Evolutionary conservation across 1,140 invertebrate genomes (phyloP).

Genomic region (Agrypnia vestita): DNA sequence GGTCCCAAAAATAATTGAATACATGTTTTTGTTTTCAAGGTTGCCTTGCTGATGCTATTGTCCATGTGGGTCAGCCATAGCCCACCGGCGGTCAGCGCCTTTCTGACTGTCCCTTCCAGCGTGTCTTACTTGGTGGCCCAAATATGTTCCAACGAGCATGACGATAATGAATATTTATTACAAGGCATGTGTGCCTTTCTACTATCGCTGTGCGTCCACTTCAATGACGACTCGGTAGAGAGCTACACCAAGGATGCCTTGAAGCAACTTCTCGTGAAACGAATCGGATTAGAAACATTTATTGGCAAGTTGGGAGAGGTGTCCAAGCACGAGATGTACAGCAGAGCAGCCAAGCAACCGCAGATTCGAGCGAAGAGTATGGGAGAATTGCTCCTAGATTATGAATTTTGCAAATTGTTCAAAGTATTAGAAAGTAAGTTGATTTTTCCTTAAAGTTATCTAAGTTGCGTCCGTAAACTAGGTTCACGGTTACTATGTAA

Average conservation of each 20-base stretch:
- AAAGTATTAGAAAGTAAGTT: constrained; percentile 82
- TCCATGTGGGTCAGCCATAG: constrained; percentile 93
- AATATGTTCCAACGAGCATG: constrained; percentile 84
- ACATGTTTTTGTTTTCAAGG: constrained; percentile 63
- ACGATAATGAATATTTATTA: constrained; percentile 90
- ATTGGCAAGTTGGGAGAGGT: constrained; percentile 90
- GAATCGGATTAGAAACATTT: constrained; percentile 94
- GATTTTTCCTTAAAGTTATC: neutral
- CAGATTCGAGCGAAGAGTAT: constrained; percentile 86
- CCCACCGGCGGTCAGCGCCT: constrained; percentile 86
- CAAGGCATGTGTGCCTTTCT: constrained; percentile 95
- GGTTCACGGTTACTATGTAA: too few relatives aligned
- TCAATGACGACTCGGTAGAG: constrained; percentile 90
- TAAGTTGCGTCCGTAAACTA: neutral
- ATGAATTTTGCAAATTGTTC: constrained; percentile 94
- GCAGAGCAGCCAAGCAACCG: constrained; percentile 92
- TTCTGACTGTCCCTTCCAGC: constrained; percentile 88
- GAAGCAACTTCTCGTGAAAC: constrained; percentile 87
- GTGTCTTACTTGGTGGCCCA: constrained; percentile 89
- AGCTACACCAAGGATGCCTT: constrained; percentile 88
- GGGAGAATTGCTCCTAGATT: constrained; percentile 91
- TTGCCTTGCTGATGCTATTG: constrained; percentile 93
- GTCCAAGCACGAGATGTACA: constrained; percentile 92
- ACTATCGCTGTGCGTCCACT: constrained; percentile 93
- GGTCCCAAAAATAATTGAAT: neutral